phyloP scores from a whole-genome alignment of 2,113 vertebrate species.

The Tupaia tana region DNA sequence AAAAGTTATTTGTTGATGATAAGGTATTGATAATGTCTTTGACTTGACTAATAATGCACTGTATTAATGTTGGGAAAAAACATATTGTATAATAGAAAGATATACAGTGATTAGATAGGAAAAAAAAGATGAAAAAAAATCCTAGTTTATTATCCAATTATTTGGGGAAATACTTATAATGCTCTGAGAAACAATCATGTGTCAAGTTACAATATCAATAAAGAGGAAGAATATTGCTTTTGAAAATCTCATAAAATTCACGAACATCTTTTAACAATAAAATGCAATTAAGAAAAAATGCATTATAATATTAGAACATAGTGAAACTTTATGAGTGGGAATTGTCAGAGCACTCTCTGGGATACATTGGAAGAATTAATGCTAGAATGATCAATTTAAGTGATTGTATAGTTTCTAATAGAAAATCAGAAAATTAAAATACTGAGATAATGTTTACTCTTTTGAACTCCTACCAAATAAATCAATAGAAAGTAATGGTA shows the following conservation, averaged over 20 bases:
- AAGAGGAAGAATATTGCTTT: not conserved
- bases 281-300: conserved; percentile 12
- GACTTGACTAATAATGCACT: no score
- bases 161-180: conserved; percentile 15
- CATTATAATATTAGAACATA: conserved; percentile 19
- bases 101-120: no score
- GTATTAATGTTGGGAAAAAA: no score
- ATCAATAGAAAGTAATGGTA: not conserved
- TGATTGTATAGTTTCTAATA: not conserved
- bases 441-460: not conserved
- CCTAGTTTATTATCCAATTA: not conserved
- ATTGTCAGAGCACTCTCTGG: not conserved
- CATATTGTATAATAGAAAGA: no score
- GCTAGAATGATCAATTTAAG: conserved; percentile 12
- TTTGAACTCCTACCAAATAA: conserved; percentile 39
- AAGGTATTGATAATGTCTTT: no score
- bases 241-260: conserved; percentile 10
- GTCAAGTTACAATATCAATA: not conserved
- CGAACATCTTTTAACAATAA: not conserved
- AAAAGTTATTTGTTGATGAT: no score
- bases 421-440: conserved; percentile 21
- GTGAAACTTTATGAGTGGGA: conserved; percentile 51
- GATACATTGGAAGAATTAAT: not conserved
- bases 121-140: no score
- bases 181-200: not conserved